Evolutionary conservation across 1,140 invertebrate genomes (phyloP).

Genomic region (Tribolium castaneum): DNA sequence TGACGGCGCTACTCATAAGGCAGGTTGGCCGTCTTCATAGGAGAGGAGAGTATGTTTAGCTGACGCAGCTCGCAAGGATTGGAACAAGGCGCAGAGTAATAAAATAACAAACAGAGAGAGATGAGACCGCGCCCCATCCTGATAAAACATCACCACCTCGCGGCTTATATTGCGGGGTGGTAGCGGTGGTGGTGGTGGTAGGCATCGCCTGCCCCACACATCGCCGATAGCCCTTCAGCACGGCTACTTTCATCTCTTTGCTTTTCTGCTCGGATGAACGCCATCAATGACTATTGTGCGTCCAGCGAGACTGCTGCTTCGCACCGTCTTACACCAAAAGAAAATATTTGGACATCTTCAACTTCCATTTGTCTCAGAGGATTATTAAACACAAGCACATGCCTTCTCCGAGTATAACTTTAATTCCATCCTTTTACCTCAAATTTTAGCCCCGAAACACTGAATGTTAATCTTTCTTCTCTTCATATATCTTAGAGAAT

Average conservation of each 20-base stretch:
- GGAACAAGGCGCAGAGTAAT: conserved; percentile 55
- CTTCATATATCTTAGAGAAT: too few species aligned
- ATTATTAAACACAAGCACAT: conserved; percentile 37
- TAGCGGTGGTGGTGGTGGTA: conserved; percentile 1
- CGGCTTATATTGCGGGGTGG: conserved; percentile 45
- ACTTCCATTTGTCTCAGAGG: conserved; percentile 38
- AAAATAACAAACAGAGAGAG: conserved; percentile 55
- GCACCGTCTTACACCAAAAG: conserved; percentile 15
- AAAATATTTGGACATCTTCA: conserved; percentile 47
- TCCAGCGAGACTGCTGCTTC: conserved; percentile 31
- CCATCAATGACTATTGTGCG: conserved; percentile 47
- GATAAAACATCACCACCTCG: conserved; percentile 51
- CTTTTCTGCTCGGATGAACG: conserved; percentile 48
- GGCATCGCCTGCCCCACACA: conserved; percentile 15
- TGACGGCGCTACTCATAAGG: conserved; percentile 48
- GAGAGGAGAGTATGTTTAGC: conserved; percentile 44
- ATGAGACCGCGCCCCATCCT: conserved; percentile 54
- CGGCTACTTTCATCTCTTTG: conserved; percentile 52
- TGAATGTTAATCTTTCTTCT: too few species aligned
- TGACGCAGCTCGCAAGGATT: conserved; percentile 52
- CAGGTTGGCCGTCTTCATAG: conserved; percentile 25
- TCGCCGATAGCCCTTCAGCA: conserved; percentile 25
- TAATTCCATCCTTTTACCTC: too few species aligned
- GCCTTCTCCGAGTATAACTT: not conserved
- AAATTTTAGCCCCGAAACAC: too few species aligned